Conservation (phyloP, 37 sponge, comb jelly and placozoan genomes). For the Geodia barretti region DNA sequence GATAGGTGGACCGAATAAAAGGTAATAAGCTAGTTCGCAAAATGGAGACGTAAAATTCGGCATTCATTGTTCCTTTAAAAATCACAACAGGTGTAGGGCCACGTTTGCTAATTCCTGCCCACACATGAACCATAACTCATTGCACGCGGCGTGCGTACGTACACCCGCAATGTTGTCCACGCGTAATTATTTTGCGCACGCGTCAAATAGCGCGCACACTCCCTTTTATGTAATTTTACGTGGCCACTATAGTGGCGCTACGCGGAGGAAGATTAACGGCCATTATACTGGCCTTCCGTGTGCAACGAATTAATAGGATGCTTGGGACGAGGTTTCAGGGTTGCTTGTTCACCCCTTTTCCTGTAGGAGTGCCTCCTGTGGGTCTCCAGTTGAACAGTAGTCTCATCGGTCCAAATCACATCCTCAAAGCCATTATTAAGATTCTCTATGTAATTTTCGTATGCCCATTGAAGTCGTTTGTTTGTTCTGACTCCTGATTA, state of each 20-base stretch:
- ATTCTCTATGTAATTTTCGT: background rate
- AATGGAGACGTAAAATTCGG: slow-evolving; percentile 24
- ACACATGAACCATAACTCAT: slow-evolving; percentile 57
- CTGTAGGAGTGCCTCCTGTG: slow-evolving; percentile 26
- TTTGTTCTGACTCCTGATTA: slow-evolving; percentile 23
- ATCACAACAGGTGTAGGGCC: slow-evolving; percentile 28
- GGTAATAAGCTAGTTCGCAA: slow-evolving; percentile 9
- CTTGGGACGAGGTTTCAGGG: slow-evolving; percentile 29
- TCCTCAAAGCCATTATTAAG: slow-evolving; percentile 11
- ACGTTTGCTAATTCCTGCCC: slow-evolving; percentile 46
- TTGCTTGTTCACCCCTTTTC: slow-evolving; percentile 39
- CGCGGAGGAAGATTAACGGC: too few relatives aligned
- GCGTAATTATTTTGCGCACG: too few relatives aligned
- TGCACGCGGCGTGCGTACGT: too few relatives aligned
- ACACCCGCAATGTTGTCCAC: too few relatives aligned
- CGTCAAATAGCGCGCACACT: too few relatives aligned
- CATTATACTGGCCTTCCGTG: too few relatives aligned
- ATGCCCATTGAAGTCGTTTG: slow-evolving; percentile 32
- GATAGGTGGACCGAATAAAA: slow-evolving; percentile 19
- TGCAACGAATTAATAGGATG: slow-evolving; percentile 57
- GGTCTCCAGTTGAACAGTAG: slow-evolving; percentile 34
- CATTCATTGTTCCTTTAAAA: slow-evolving; percentile 49
- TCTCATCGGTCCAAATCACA: slow-evolving; percentile 42
- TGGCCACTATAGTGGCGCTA: too few relatives aligned
- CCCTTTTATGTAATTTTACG: too few relatives aligned